Conservation (phyloP, 2,113 vertebrate genomes). For the Bubo scandiacus region DNA sequence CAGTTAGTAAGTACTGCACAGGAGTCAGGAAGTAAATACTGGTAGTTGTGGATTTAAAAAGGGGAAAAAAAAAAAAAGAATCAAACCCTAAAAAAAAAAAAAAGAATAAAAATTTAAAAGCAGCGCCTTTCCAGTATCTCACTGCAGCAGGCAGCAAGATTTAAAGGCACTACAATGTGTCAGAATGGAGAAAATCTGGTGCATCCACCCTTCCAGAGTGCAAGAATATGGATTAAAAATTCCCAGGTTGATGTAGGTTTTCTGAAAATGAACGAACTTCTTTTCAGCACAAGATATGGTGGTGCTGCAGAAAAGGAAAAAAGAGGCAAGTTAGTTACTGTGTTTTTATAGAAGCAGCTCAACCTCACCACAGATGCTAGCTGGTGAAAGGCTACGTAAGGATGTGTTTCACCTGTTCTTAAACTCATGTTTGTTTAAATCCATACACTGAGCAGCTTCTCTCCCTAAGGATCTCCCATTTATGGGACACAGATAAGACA, state of each 20-base stretch:
- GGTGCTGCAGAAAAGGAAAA: slow-evolving; percentile 51
- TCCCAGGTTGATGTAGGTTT: slow-evolving; percentile 31
- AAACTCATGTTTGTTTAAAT: not conserved
- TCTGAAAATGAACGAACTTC: slow-evolving; percentile 42
- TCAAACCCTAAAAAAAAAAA: not conserved
- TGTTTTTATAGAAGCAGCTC: not conserved
- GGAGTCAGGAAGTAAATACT: slow-evolving; percentile 37
- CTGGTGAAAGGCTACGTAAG: not conserved
- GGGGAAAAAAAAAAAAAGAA: not conserved
- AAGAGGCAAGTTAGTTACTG: not conserved
- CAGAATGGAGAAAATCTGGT: slow-evolving; percentile 66
- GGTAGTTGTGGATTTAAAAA: slow-evolving; percentile 35
- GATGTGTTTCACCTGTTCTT: not conserved
- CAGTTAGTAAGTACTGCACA: not conserved
- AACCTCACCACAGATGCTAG: not conserved
- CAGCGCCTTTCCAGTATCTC: slow-evolving; percentile 71
- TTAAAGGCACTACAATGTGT: slow-evolving; percentile 84
- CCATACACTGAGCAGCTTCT: not conserved
- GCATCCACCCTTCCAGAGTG: slow-evolving; percentile 67
- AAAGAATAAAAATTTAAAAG: slow-evolving; percentile 57
- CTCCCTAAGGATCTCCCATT: not conserved
- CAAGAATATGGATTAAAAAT: slow-evolving; percentile 65
- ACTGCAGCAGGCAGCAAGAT: slow-evolving; percentile 67
- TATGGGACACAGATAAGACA: not conserved
- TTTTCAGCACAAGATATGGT: slow-evolving; percentile 35